phyloP scores from a whole-genome alignment of 2,888 invertebrate species.

The Ophion costatus region DNA sequence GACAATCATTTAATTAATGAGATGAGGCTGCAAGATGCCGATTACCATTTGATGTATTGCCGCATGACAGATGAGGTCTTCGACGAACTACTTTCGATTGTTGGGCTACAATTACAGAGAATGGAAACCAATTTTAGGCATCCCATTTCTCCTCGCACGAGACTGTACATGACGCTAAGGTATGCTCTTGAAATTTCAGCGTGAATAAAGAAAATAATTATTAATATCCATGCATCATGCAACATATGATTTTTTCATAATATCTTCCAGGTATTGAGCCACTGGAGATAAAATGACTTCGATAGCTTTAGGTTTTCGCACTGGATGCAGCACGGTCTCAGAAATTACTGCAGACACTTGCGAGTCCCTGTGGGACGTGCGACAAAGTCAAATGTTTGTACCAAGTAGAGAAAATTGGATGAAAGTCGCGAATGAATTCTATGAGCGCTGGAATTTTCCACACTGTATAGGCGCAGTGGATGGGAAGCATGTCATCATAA shows the following conservation, averaged over 20 bases:
- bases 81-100: background rate
- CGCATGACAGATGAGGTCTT: background rate
- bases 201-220: background rate
- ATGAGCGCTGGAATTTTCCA: background rate
- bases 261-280: background rate
- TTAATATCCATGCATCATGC: background rate
- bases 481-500: background rate
- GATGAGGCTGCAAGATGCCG: slow-evolving; percentile 2
- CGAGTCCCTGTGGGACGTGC: slow-evolving; percentile 2
- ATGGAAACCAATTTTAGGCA: background rate
- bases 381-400: background rate
- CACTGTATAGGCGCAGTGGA: slow-evolving; percentile 8
- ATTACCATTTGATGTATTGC: background rate
- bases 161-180: slow-evolving; percentile 9
- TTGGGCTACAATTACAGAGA: background rate
- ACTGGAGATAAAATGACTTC: no score
- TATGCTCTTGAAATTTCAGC: background rate
- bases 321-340: background rate
- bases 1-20: background rate
- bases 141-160: background rate
- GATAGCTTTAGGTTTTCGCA: no score
- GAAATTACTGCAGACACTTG: background rate
- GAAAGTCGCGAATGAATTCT: background rate
- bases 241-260: background rate
- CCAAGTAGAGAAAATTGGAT: background rate